Evolutionary conservation across 2,888 invertebrate genomes (phyloP), one percentile per base, ranked within the genome.

Genomic region (Melangyna quadrimaculata): DNA sequence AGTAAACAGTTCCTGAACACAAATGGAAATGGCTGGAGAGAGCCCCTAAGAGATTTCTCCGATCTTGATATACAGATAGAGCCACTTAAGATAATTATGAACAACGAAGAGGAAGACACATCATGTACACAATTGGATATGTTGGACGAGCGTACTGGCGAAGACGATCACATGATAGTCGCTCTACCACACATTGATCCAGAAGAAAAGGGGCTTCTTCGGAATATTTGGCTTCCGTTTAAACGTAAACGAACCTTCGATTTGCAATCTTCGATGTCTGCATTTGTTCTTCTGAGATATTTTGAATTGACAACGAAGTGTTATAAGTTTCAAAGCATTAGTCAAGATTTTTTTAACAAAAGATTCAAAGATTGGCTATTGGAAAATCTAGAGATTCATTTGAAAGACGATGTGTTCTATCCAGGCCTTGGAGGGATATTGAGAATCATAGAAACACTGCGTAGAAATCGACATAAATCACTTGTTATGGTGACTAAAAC

Each of bases 21-120:
- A 3, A 91, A 92, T 77, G 92, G 92, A 5, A 91, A 91, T 69
- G 91, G 90, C 14, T 92, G 92, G 92, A 89, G 75, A 32, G 37
- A 87, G 10, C 89, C 91, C 0, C 55, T 88, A 6, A 88, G 90
- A 71, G 88, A 91, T 40, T 87, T 86, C 14, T 51, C 71, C 4
- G 88, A 89, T 74, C 67, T 90, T 43, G 81, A 89, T 8, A 65
- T 87, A 5, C 75, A 81, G 8, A 89, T 91, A 59, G 88, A 89
- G 69, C 89, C 90, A 8, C 45, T 90, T 3, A 86, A 80, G 24
- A 83, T 89, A 57, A 17, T 78, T 9, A 14, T 61, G 7, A 71
- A n/a, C 0, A 48, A 63, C 10, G 71, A 87, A 14, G 67, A 78
- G 3, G 88, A 87, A 14, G 88, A 89, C 3, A 73, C 89, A 14